A percentile compares a stretch with the other conserved stretches of the same genome.
These are phyloP conservation scores for Gonocerus acuteangulatus DNA, from an alignment of 2,888 invertebrate species.

Conservation along the genomic window DNA sequence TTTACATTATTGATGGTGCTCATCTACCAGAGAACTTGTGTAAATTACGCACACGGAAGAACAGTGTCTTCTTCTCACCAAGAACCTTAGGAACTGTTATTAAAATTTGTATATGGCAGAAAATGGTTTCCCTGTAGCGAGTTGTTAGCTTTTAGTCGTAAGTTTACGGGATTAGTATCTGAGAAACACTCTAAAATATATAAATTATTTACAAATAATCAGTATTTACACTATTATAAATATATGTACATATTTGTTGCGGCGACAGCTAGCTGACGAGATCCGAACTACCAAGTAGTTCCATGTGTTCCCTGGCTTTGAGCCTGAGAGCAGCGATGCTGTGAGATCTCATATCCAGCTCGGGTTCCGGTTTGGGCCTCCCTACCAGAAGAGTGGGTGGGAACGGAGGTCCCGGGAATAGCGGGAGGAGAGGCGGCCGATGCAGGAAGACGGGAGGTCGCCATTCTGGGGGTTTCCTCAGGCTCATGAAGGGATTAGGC, in stretches of 20 bases:
- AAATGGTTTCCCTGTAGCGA: no score
- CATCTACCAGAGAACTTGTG: no score
- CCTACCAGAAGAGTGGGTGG: constrained; percentile 52
- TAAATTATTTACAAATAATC: constrained; percentile 7
- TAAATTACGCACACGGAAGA: no score
- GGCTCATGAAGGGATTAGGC: constrained; percentile 75
- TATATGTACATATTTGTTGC: not conserved
- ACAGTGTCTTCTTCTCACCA: no score
- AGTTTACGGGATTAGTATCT: no score
- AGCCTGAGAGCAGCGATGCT: constrained; percentile 80
- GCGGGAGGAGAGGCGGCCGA: constrained; percentile 54
- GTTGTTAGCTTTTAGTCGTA: no score
- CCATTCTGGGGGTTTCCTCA: constrained; percentile 66
- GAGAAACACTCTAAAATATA: not conserved
- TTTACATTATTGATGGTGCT: no score
- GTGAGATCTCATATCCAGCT: constrained; percentile 69
- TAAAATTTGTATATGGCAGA: no score
- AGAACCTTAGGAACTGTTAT: no score
- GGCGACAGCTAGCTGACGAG: constrained; percentile 57
- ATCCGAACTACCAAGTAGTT: constrained; percentile 70
- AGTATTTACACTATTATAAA: constrained; percentile 13
- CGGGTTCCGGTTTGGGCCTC: constrained; percentile 51
- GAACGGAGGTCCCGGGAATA: constrained; percentile 51
- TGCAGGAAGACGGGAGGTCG: constrained; percentile 68
- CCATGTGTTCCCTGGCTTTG: constrained; percentile 85